Percentiles rank a stretch among this genome's conserved stretches.
Conservation (phyloP, 2,113 vertebrate species). For the Proteles cristata region DNA sequence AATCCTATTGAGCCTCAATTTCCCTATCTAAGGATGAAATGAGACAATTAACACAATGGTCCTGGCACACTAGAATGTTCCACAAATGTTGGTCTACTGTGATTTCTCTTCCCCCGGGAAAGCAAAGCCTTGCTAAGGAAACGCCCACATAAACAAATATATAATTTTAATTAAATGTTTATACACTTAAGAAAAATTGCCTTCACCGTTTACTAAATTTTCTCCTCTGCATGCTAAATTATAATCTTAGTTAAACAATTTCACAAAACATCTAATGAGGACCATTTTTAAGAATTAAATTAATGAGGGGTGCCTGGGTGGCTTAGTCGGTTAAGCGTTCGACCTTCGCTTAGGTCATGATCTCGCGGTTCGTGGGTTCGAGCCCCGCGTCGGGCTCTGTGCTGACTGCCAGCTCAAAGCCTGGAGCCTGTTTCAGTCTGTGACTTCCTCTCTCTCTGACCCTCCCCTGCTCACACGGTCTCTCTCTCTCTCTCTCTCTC, state of each 20-base stretch:
- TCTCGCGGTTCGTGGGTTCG: too few species aligned
- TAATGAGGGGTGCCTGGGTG: not conserved
- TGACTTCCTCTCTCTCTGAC: too few species aligned
- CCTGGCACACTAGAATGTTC: not conserved
- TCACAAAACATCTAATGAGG: slow-evolving; percentile 58
- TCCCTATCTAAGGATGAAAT: not conserved
- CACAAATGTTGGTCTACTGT: not conserved
- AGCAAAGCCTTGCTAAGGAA: slow-evolving; percentile 31
- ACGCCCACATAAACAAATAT: not conserved
- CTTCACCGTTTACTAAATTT: slow-evolving; percentile 45
- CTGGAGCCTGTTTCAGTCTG: too few species aligned
- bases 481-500: too few species aligned
- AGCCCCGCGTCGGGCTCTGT: too few species aligned
- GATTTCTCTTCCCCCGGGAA: not conserved
- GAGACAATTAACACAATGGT: not conserved
- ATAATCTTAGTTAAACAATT: slow-evolving; percentile 57
- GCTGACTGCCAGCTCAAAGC: too few species aligned
- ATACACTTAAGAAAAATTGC: slow-evolving; percentile 34
- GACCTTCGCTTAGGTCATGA: too few species aligned
- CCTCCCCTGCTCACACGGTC: too few species aligned
- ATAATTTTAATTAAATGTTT: slow-evolving; percentile 60
- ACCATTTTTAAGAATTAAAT: slow-evolving; percentile 51
- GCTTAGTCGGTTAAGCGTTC: too few species aligned
- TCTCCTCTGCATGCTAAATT: slow-evolving; percentile 51
- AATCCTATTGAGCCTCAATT: not conserved